Percentiles rank a stretch among this genome's conserved stretches.
Conservation (phyloP, 2,113 vertebrate species). For the Girardinichthys multiradiatus region DNA sequence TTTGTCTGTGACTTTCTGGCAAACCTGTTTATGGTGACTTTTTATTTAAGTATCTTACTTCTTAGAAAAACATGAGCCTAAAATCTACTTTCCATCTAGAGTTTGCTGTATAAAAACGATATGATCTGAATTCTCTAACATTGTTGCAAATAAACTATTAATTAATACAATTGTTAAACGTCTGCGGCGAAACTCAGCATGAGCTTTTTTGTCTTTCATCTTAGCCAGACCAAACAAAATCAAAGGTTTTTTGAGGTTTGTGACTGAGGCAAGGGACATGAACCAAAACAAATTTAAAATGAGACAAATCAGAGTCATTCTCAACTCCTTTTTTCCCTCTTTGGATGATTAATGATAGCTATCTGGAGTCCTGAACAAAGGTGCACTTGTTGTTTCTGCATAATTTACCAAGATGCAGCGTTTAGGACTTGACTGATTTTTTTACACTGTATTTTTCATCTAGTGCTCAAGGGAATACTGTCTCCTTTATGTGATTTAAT, state of each 20-base stretch:
- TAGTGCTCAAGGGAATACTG: conserved; percentile 38
- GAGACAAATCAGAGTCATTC: conserved; percentile 9
- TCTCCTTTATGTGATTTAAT: conserved; percentile 50
- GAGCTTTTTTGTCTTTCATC: conserved; percentile 55
- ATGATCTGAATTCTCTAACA: conserved; percentile 43
- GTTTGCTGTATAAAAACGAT: conserved; percentile 45
- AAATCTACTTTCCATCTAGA: conserved; percentile 38
- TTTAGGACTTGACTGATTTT: conserved; percentile 21
- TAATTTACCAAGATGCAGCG: conserved; percentile 18
- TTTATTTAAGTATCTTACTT: too few species aligned
- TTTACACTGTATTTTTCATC: conserved; percentile 37
- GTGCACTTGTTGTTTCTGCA: conserved; percentile 25
- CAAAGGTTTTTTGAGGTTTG: conserved; percentile 19
- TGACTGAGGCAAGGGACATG: not conserved
- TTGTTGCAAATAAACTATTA: conserved; percentile 65
- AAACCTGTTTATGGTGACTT: conserved; percentile 41
- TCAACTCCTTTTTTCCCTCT: conserved; percentile 9
- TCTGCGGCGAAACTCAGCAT: conserved; percentile 35
- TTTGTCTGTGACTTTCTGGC: conserved; percentile 63
- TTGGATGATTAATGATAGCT: conserved; percentile 37
- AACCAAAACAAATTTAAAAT: conserved; percentile 27
- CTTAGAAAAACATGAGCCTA: conserved; percentile 29
- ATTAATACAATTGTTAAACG: conserved; percentile 54
- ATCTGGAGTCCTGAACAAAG: conserved; percentile 38
- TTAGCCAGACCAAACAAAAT: conserved; percentile 39